Evolutionary conservation across 2,888 invertebrate genomes (phyloP), one percentile per base, ranked within the genome.

Genomic region (Dasypogon diadema): DNA sequence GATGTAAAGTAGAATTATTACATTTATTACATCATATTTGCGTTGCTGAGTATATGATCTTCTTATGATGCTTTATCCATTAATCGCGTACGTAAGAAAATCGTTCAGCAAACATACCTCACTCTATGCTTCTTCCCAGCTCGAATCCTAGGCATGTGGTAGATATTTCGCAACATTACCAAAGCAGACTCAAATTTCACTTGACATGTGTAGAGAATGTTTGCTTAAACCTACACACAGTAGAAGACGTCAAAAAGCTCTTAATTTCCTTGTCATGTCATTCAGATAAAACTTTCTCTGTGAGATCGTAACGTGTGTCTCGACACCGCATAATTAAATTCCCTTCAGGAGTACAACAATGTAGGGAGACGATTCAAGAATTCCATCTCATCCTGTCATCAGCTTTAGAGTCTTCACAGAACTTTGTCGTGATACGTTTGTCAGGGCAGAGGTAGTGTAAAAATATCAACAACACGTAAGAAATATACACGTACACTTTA

Each of bases 251-350:
- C 72, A 72, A 55, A 55, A 72, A 37, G 55, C 55, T 72, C 51
- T 55, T 72, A 72, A 72, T 72, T 72, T 54, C 72, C 26, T 30
- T 72, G 72, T 72, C 72, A 55, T 72, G 72, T 72, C 55, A 55
- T 72, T 21, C 34, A 54, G 72, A 55, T 55, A 72, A 72, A 55
- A 55, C 37, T 51, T 72, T 34, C 55, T 72, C 55, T 54, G 54
- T 34, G 37, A 54, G n/a, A 55, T 22, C 16, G 72, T 72, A 72
- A 55, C 72, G 55, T 37, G 55, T 37, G 54, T 72, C 37, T 34
- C 34, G 72, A 18, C 72, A 55, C 55, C 72, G 37, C 72, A 55
- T 72, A 72, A 72, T 72, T 72, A 54, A 72, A 72, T 72, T 72
- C 16, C 55, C 72, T 72, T 55, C 55, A 68, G 22, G 21, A 63